These are phyloP conservation scores for Hemitrygon akajei DNA, from an alignment of 2,797 vertebrate genomes.

Conservation along the genomic window DNA sequence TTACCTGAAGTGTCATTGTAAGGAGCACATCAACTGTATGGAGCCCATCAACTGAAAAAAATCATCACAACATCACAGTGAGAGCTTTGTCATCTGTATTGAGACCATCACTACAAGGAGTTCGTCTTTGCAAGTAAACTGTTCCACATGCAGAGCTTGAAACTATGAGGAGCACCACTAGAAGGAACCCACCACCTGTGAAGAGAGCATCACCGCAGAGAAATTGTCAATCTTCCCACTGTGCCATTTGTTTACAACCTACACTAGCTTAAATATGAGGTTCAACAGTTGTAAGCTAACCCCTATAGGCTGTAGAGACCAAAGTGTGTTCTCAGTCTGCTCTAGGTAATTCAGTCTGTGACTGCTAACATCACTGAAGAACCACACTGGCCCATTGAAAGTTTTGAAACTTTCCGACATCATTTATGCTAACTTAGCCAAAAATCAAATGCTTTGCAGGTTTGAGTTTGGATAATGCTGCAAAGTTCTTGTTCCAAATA, in stretches of 20 bases:
- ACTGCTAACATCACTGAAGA: background rate
- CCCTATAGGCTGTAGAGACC: no score
- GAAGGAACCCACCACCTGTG: background rate
- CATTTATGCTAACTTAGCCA: slow-evolving; percentile 21
- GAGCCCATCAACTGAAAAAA: background rate
- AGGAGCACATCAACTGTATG: no score
- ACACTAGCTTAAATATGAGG: background rate
- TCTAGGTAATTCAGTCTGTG: background rate
- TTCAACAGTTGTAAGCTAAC: background rate
- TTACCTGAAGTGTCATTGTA: no score
- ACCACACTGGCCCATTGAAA: background rate
- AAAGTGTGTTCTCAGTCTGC: background rate
- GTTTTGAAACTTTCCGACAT: background rate
- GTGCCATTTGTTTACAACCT: background rate
- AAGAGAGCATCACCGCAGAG: background rate
- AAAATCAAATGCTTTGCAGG: slow-evolving; percentile 3
- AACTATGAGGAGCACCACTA: background rate
- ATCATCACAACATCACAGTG: background rate
- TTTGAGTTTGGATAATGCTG: slow-evolving; percentile 19
- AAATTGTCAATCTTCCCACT: background rate
- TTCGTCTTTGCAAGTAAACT: background rate
- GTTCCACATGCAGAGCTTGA: background rate
- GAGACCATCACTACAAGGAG: background rate
- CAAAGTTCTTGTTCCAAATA: background rate
- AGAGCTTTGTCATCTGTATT: background rate